These are phyloP conservation scores for Amblyopsis hoosieri DNA, from an alignment of 2,797 vertebrate genomes.

Conservation along the genomic window DNA sequence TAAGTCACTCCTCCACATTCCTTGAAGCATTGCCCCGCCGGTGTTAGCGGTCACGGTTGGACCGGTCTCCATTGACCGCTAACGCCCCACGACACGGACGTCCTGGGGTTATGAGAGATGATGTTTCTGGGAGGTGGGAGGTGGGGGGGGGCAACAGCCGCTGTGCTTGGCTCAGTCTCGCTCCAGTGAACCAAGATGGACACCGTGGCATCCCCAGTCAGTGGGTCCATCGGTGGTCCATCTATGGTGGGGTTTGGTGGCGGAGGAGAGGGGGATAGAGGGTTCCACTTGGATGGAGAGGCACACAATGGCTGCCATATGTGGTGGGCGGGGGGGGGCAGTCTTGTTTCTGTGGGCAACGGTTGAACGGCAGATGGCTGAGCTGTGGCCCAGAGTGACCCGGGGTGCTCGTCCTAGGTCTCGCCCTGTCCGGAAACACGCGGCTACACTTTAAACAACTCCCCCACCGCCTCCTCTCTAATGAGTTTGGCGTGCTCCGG, in stretches of 20 bases:
- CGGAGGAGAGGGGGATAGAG: conserved; percentile 3
- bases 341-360: conserved; percentile 36
- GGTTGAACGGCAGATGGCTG: conserved; percentile 56
- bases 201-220: background rate
- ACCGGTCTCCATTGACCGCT: too few relatives aligned
- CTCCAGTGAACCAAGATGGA: background rate
- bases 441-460: conserved; percentile 16
- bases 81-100: too few relatives aligned
- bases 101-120: too few relatives aligned
- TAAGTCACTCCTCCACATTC: too few relatives aligned
- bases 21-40: too few relatives aligned
- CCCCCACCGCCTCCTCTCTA: background rate
- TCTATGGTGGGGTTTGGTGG: background rate
- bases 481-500: conserved; percentile 24
- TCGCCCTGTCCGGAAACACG: conserved; percentile 22
- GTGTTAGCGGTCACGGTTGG: too few relatives aligned
- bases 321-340: conserved; percentile 2
- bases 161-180: too few relatives aligned
- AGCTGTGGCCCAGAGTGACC: conserved; percentile 36
- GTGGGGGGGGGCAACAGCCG: too few relatives aligned
- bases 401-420: conserved; percentile 8
- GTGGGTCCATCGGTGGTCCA: too few relatives aligned
- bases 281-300: conserved; percentile 46
- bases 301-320: conserved; percentile 10
- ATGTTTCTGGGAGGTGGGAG: too few relatives aligned